phyloP scores from a whole-genome alignment of 2,797 vertebrate genomes.

The Pangasius larnaudii region DNA sequence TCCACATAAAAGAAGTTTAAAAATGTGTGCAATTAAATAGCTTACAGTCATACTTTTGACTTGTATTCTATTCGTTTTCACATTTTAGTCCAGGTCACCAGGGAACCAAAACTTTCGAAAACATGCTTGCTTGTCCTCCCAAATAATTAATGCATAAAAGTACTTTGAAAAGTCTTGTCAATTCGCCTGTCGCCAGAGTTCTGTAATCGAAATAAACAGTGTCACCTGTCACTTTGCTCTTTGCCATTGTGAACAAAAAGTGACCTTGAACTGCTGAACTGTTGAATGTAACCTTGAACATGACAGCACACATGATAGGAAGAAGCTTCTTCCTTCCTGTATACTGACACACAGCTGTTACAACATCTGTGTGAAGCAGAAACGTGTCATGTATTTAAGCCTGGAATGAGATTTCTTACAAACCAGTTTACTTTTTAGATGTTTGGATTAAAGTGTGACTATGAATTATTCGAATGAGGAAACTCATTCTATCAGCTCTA shows the following conservation, averaged over 20 bases:
- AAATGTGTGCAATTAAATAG: not conserved
- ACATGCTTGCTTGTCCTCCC: not conserved
- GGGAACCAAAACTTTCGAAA: not conserved
- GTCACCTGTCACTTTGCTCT: not conserved
- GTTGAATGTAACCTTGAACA: slow-evolving; percentile 12
- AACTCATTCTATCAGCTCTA: not conserved
- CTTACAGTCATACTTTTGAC: not conserved
- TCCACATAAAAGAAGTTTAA: not conserved
- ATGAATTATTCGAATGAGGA: not conserved
- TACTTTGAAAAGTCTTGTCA: not conserved
- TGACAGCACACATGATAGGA: slow-evolving; percentile 46
- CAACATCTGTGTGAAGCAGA: slow-evolving; percentile 30
- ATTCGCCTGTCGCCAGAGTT: not conserved
- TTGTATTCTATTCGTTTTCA: not conserved
- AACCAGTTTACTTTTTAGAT: not conserved
- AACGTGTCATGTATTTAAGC: not conserved
- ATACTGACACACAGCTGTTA: slow-evolving; percentile 21
- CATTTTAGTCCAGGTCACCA: not conserved
- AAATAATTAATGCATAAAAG: not conserved
- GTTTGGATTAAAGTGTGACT: not conserved
- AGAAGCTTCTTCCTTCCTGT: slow-evolving; percentile 62
- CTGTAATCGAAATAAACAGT: not conserved
- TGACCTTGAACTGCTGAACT: slow-evolving; percentile 3
- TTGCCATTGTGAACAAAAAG: not conserved
- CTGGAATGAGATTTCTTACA: not conserved